These are phyloP conservation scores for Herpailurus yagouaroundi DNA, from an alignment of 2,113 vertebrate species.

Conservation along the genomic window DNA sequence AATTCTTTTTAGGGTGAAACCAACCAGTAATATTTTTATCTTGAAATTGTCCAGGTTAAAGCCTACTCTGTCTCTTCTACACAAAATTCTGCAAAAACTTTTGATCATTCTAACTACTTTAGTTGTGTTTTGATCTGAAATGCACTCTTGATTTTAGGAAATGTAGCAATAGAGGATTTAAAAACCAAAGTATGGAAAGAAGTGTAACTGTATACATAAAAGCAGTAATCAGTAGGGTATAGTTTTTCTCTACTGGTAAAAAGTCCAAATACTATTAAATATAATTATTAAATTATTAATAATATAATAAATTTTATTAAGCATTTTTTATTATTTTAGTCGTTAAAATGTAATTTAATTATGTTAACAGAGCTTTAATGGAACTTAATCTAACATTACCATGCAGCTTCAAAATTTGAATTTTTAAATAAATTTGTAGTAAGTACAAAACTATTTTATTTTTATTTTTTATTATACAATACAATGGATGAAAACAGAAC, in stretches of 20 bases:
- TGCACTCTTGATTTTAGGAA: not conserved
- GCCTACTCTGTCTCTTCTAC: not conserved
- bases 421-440: constrained; percentile 50
- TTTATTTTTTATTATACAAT: constrained; percentile 45
- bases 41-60: not conserved
- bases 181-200: constrained; percentile 42
- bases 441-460: constrained; percentile 50
- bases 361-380: constrained; percentile 42
- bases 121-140: constrained; percentile 33
- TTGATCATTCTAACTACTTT: constrained; percentile 37
- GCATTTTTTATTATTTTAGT: constrained; percentile 36
- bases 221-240: not conserved
- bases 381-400: constrained; percentile 33
- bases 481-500: constrained; percentile 11
- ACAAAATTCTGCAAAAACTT: not conserved
- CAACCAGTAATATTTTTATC: not conserved
- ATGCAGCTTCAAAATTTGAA: constrained; percentile 39
- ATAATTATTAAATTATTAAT: constrained; percentile 47
- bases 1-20: not conserved
- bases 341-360: constrained; percentile 59
- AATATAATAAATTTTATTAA: constrained; percentile 32
- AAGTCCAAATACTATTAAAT: constrained; percentile 40
- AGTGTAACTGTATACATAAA: constrained; percentile 19
- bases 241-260: constrained; percentile 32
- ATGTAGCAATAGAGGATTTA: not conserved